Conservation (phyloP, 2,113 vertebrate genomes). For the Phoenicopterus ruber region DNA sequence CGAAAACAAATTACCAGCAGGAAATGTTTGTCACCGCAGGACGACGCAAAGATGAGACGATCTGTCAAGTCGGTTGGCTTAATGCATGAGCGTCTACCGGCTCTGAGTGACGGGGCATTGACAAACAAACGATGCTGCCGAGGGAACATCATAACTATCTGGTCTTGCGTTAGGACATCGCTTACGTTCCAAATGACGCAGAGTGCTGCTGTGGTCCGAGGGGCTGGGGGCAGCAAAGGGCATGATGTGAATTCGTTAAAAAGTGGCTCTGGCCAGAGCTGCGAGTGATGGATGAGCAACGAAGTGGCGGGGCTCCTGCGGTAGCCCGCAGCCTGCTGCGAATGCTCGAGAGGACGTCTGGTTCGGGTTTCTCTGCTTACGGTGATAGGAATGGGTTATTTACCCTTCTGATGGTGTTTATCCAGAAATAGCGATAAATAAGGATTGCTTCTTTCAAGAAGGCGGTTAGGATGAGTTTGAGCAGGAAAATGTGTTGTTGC, state of each 20-base stretch:
- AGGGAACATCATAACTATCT: neutral
- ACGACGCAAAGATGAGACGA: neutral
- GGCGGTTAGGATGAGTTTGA: neutral
- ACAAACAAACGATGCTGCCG: neutral
- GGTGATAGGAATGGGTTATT: neutral
- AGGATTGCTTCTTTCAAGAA: neutral
- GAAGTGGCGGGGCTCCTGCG: neutral
- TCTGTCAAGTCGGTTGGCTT: neutral
- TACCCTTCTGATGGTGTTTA: neutral
- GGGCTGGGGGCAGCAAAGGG: neutral
- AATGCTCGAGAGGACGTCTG: neutral
- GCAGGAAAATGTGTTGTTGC: neutral
- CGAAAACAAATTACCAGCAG: neutral
- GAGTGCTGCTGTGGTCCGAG: neutral
- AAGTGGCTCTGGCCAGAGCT: neutral
- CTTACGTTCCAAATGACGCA: neutral
- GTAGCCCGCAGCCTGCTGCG: neutral
- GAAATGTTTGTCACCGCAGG: neutral
- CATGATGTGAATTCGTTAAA: neutral
- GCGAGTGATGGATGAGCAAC: neutral
- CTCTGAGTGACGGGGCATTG: neutral
- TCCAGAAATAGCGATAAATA: neutral
- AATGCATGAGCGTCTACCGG: neutral
- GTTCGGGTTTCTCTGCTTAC: neutral
- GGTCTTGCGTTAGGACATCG: neutral